Evolutionary conservation across 1,140 invertebrate species (phyloP).

Genomic region (Oryzaephilus surinamensis): DNA sequence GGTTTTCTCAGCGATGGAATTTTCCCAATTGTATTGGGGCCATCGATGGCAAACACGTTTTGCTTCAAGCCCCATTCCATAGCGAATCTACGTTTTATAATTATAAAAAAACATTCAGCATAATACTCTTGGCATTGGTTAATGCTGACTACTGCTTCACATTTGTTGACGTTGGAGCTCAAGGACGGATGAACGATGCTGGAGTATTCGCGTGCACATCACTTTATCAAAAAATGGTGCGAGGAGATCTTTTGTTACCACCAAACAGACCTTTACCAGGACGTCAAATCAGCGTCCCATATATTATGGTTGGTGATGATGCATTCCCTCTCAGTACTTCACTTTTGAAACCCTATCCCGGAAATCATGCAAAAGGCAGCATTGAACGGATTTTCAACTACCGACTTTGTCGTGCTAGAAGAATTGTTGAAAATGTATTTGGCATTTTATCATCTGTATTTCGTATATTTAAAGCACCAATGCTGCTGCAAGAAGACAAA

Average conservation of each 20-base stretch:
- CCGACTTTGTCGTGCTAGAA: background rate
- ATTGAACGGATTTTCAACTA: constrained; percentile 13
- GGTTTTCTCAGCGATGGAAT: no score
- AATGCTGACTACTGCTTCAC: constrained; percentile 36
- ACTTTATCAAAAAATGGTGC: no score
- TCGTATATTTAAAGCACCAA: constrained; percentile 6
- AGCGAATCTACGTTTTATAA: constrained; percentile 35
- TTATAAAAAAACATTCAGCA: constrained; percentile 35
- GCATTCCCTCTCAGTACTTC: constrained; percentile 24
- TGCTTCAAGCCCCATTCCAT: constrained; percentile 26
- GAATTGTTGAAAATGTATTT: constrained; percentile 9
- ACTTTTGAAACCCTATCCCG: constrained; percentile 33
- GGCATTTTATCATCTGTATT: constrained; percentile 11
- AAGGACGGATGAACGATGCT: constrained; percentile 33
- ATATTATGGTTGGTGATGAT: constrained; percentile 21
- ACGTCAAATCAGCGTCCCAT: constrained; percentile 5
- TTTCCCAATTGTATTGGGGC: constrained; percentile 24
- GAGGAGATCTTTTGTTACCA: no score
- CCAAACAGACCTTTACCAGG: no score
- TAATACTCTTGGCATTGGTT: constrained; percentile 35
- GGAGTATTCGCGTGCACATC: constrained; percentile 26
- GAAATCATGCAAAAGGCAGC: constrained; percentile 13
- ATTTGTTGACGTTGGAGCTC: constrained; percentile 32
- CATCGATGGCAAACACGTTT: constrained; percentile 39
- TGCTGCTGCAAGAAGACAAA: constrained; percentile 8